Percentiles rank a stretch among this genome's conserved stretches.
Conservation (phyloP, 2,113 vertebrate species). For the Solea solea region DNA sequence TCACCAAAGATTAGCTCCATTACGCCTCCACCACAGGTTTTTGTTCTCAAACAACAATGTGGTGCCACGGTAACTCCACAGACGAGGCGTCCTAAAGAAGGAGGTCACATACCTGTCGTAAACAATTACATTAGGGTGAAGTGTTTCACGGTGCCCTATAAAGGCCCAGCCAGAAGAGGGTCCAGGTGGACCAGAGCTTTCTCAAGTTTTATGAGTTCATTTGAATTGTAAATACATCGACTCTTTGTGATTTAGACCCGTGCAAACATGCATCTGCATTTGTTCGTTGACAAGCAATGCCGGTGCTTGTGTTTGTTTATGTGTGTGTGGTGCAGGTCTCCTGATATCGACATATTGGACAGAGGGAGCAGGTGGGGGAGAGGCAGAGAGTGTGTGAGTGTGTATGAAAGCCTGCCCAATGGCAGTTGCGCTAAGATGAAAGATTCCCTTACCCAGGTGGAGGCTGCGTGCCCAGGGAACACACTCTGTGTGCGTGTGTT, state of each 20-base stretch:
- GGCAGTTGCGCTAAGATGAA: conserved; percentile 49
- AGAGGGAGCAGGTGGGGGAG: conserved; percentile 58
- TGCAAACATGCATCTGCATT: conserved; percentile 26
- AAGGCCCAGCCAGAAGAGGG: conserved; percentile 21
- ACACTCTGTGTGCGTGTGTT: conserved; percentile 5
- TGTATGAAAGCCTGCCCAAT: conserved; percentile 48
- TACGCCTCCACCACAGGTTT: conserved; percentile 13
- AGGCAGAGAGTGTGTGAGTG: neutral
- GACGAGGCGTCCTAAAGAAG: conserved; percentile 16
- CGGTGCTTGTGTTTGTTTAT: conserved; percentile 27
- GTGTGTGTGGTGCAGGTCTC: conserved; percentile 5
- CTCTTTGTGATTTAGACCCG: conserved; percentile 42
- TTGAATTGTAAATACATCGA: conserved; percentile 53
- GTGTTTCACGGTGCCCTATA: conserved; percentile 22
- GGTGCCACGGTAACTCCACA: conserved; percentile 19
- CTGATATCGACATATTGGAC: conserved; percentile 20
- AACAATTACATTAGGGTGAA: conserved; percentile 30
- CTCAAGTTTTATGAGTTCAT: conserved; percentile 37
- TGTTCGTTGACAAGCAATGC: conserved; percentile 11
- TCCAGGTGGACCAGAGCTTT: conserved; percentile 12
- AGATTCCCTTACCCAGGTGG: conserved; percentile 57
- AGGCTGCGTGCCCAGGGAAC: conserved; percentile 20
- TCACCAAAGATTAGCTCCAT: neutral
- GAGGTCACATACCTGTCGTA: conserved; percentile 34
- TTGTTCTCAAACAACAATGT: conserved; percentile 15